These are phyloP conservation scores for Gymnothorax reevesii DNA, from an alignment of 2,797 vertebrate species.

Conservation along the genomic window DNA sequence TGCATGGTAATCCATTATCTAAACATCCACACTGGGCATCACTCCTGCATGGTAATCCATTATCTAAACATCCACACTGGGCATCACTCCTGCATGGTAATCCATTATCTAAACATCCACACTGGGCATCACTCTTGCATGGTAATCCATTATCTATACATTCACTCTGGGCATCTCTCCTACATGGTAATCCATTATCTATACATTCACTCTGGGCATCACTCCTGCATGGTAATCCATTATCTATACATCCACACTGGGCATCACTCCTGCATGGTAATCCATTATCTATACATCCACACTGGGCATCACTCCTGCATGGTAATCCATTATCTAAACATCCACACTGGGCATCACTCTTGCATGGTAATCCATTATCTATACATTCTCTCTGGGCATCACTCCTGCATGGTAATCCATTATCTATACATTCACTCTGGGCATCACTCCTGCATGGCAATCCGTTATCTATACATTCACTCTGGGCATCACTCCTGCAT, in stretches of 20 bases:
- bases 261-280: slow-evolving; percentile 89
- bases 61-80: background rate
- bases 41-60: slow-evolving; percentile 59
- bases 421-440: background rate
- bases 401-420: slow-evolving; percentile 60
- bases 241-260: slow-evolving; percentile 41
- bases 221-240: slow-evolving; percentile 83
- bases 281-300: background rate
- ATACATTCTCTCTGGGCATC: background rate
- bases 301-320: slow-evolving; percentile 59
- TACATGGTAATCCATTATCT: slow-evolving; percentile 61
- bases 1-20: slow-evolving; percentile 71
- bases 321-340: slow-evolving; percentile 65
- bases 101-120: background rate
- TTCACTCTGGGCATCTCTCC: background rate
- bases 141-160: background rate
- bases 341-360: background rate
- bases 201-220: slow-evolving; percentile 87
- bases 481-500: background rate
- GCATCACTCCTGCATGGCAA: slow-evolving; percentile 71
- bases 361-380: slow-evolving; percentile 73
- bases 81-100: slow-evolving; percentile 71
- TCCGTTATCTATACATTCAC: background rate
- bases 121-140: background rate
- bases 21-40: background rate